Percentiles rank a stretch among this genome's conserved stretches.
Conservation (phyloP, 2,113 vertebrate genomes). For the Actinemys pallida region DNA sequence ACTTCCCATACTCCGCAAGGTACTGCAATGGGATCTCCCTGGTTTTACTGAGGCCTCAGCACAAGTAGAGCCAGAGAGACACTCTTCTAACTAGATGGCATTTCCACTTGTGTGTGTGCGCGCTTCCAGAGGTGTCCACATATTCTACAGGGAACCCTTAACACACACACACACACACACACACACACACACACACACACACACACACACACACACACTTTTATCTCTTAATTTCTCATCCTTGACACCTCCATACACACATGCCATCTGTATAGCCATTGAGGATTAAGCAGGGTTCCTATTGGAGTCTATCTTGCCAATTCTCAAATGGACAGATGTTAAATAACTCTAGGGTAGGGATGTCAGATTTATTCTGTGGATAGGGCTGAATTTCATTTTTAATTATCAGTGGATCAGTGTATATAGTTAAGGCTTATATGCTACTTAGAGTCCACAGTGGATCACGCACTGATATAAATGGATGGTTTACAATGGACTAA, state of each 20-base stretch:
- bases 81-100: neutral
- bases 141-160: neutral
- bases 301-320: neutral
- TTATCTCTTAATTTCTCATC: neutral
- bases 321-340: neutral
- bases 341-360: neutral
- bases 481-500: neutral
- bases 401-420: neutral
- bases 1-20: constrained; percentile 90
- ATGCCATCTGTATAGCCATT: neutral
- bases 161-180: neutral
- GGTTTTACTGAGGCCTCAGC: neutral
- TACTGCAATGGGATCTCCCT: constrained; percentile 48
- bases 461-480: neutral
- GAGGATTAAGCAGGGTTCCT: constrained; percentile 43
- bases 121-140: neutral
- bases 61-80: neutral
- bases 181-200: neutral
- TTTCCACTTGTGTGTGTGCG: neutral
- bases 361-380: neutral
- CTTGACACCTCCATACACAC: neutral
- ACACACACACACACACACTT: neutral
- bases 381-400: neutral
- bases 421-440: neutral
- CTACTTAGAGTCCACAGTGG: neutral